Evolutionary conservation across 2,888 invertebrate species (phyloP).

Genomic region (Thereva unica): DNA sequence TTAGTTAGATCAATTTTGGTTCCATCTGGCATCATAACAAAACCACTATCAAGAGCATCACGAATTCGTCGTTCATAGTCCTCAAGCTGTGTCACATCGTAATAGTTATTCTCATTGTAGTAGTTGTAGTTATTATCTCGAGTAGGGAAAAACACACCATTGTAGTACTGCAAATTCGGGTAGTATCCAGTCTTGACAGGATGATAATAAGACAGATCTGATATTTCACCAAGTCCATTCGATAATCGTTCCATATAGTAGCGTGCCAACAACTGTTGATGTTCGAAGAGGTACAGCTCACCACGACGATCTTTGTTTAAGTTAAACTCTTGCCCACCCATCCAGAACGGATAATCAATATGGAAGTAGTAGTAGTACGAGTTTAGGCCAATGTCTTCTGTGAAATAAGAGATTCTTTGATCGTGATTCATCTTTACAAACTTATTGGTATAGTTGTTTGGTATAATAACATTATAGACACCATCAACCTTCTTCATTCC

Average conservation of each 20-base stretch:
- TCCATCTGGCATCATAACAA: constrained; percentile 59
- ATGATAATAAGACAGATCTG: constrained; percentile 62
- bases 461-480: constrained; percentile 56
- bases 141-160: constrained; percentile 65
- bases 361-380: constrained; percentile 69
- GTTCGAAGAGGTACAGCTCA: constrained; percentile 67
- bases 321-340: constrained; percentile 61
- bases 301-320: constrained; percentile 65
- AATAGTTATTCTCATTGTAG: constrained; percentile 49
- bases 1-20: constrained; percentile 63
- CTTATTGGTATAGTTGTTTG: constrained; percentile 65
- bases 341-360: constrained; percentile 67
- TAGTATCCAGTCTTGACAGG: constrained; percentile 62
- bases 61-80: constrained; percentile 59
- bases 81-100: constrained; percentile 47
- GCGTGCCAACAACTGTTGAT: constrained; percentile 70
- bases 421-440: constrained; percentile 62
- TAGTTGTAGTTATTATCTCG: constrained; percentile 59
- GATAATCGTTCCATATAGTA: constrained; percentile 72
- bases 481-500: constrained; percentile 56
- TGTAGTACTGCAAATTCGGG: constrained; percentile 65
- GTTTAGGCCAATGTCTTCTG: constrained; percentile 72
- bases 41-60: constrained; percentile 61
- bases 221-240: constrained; percentile 66
- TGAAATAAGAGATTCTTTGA: constrained; percentile 68